Evolutionary conservation across 1,140 invertebrate genomes (phyloP).

Genomic region (Ceratitis capitata): DNA sequence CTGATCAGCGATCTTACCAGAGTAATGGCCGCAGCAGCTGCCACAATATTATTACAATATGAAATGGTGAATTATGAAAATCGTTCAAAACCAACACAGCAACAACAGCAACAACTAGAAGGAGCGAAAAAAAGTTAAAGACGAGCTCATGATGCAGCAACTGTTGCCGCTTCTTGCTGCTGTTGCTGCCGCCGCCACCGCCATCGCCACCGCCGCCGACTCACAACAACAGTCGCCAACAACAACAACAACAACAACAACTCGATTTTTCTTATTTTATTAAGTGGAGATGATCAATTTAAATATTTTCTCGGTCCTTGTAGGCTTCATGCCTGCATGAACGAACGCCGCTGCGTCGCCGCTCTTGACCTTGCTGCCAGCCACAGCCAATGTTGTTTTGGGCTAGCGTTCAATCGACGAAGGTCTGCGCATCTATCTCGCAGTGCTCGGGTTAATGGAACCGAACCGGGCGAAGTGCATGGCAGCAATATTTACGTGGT

Average conservation of each 20-base stretch:
- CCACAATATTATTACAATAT: not conserved
- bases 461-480: not conserved
- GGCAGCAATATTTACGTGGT: slow-evolving; percentile 15
- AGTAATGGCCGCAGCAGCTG: slow-evolving; percentile 58
- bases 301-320: slow-evolving; percentile 58
- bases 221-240: too few relatives aligned
- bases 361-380: slow-evolving; percentile 6
- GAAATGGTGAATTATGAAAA: slow-evolving; percentile 63
- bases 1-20: slow-evolving; percentile 49
- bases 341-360: too few relatives aligned
- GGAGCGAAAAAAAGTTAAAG: not conserved
- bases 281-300: slow-evolving; percentile 65
- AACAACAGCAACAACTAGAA: not conserved
- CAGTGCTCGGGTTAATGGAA: slow-evolving; percentile 1
- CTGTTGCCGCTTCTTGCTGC: not conserved
- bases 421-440: slow-evolving; percentile 49
- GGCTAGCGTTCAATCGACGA: slow-evolving; percentile 49
- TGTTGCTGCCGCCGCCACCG: not conserved
- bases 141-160: slow-evolving; percentile 6
- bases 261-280: slow-evolving; percentile 54
- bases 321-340: not conserved
- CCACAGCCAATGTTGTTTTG: too few relatives aligned
- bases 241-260: too few relatives aligned
- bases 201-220: not conserved
- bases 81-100: slow-evolving; percentile 61